phyloP scores from a whole-genome alignment of 37 sponge, comb jelly and placozoan genomes.

The Amphimedon queenslandica region DNA sequence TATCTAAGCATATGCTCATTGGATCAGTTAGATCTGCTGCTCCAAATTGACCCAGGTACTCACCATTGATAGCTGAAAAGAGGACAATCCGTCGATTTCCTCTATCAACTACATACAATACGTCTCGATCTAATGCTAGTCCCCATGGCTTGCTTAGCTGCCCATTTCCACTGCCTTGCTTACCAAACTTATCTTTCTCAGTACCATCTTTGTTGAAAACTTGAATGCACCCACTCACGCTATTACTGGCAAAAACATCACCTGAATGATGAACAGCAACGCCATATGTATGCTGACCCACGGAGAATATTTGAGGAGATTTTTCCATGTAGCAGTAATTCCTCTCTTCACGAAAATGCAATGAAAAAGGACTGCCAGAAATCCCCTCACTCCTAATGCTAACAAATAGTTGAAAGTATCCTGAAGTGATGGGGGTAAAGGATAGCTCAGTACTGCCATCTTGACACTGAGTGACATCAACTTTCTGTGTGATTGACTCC shows the following conservation, averaged over 20 bases:
- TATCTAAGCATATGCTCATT: no score
- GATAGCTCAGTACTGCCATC: conserved; percentile 25
- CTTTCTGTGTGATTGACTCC: no score
- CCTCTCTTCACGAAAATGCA: conserved; percentile 5
- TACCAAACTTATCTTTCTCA: conserved; percentile 10
- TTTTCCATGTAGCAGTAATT: conserved; percentile 13
- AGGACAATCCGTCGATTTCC: conserved; percentile 37
- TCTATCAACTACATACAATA: conserved; percentile 33
- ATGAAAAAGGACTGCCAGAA: conserved; percentile 23
- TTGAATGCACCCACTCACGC: conserved; percentile 6
- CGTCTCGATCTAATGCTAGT: conserved; percentile 26
- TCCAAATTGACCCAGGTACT: conserved; percentile 37
- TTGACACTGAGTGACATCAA: conserved; percentile 7
- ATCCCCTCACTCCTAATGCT: conserved; percentile 15
- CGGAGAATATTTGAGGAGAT: conserved; percentile 3
- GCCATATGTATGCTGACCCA: conserved; percentile 5
- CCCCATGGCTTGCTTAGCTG: conserved; percentile 37
- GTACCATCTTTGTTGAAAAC: conserved; percentile 20
- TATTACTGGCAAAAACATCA: conserved; percentile 12
- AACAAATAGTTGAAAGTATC: conserved; percentile 14
- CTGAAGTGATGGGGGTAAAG: conserved; percentile 22
- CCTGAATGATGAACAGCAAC: conserved; percentile 34
- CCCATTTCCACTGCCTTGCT: conserved; percentile 24
- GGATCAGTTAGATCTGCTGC: no score
- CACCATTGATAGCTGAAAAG: conserved; percentile 7